Base-by-base conservation (phyloP, 2,888 invertebrate species). In the Eupsilia transversa region DNA sequence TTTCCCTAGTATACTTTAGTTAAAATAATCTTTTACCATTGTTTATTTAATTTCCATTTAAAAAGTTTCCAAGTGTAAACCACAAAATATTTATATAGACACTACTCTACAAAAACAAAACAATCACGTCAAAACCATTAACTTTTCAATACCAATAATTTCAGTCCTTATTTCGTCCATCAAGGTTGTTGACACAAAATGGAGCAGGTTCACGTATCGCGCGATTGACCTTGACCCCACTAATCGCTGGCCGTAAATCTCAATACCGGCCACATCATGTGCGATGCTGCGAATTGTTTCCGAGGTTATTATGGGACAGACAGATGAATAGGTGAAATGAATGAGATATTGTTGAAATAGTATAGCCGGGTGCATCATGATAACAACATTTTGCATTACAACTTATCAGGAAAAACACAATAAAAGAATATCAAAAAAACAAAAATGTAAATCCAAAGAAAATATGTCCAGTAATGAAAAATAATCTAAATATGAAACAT, bases 221-320 rank as follows among this genome's bases (percentile, higher is more conserved):
- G 75, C 72, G 63, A 63, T 67, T 72, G 84, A 72, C 87, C 87
- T 87, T 87, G 86, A 87, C 84, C 87, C 41, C 76, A 23, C 72
- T 81, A 82, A 87, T 81, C 79, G 83, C 30, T 33, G 77, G 59
- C 70, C 84, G 86, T 87, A 83, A 83, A 87, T 87, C 86, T 85
- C 83, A 82, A 86, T 86, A 82, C 70, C 57, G 56, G 69, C 41
- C 66, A 67, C 74, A 75, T 80, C 75, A 82, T 84, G 64, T 78
- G 74, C 57, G 74, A 72, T 52, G 72, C 75, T 68, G 68, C 23
- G 63, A 67, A 77, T 73, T 80, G 78, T 82, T 76, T 69, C 46
- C 63, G 64, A 68, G 49, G 30, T 80, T 59, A 52, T 56, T 74
- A 2, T 56, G 17, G 64, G 41, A 71, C 65, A 49, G 56, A 77